Evolutionary conservation across 2,888 invertebrate species (phyloP), one percentile per base, ranked within the genome.

Genomic region (Nasonia oneida): DNA sequence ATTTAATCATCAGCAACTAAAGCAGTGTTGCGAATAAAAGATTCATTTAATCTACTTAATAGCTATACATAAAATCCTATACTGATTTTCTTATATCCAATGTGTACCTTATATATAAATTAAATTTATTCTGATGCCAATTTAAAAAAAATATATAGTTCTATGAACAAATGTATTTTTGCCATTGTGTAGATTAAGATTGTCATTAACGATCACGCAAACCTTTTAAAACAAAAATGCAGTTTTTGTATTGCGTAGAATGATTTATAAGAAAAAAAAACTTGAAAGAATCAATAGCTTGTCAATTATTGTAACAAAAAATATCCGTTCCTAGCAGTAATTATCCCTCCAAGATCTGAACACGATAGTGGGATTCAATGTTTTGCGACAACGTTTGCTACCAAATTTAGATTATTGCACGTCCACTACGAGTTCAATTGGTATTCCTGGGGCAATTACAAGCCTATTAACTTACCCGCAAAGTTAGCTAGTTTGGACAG

Each of bases 401-500:
- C 80, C 84, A 80, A 84, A 84, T 84, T 29, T 29, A 84, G 84
- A 80, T 18, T 14, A 61, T 23, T 33, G 79, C 50, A 47, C 23
- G 50, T 74, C 64, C 67, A 53, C 71, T 80, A 67, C 53, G 39
- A 67, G 61, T 84, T 80, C 79, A 8, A 75, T 80, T 61, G 64
- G 79, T 80, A 84, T 80, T 80, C 75, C 64, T 74, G 18, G 42
- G 73, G 39, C 61, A 78, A 71, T 78, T 83, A 83, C 77, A 83
- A 73, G 79, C 64, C 57, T 64, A 75, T 81, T 81, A 76, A 71
- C 80, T 33, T 50, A 33, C 53, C 78, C 10, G 14, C 75, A 70
- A 81, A 70, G 67, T 67, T 75, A 47, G 71, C 61, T 47, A 14
- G 42, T 37, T 42, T 47, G 6, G 6, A n/a, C 50, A 39, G 57